These are phyloP conservation scores for Archips xylosteana DNA, from an alignment of 2,888 invertebrate species.

Conservation along the genomic window DNA sequence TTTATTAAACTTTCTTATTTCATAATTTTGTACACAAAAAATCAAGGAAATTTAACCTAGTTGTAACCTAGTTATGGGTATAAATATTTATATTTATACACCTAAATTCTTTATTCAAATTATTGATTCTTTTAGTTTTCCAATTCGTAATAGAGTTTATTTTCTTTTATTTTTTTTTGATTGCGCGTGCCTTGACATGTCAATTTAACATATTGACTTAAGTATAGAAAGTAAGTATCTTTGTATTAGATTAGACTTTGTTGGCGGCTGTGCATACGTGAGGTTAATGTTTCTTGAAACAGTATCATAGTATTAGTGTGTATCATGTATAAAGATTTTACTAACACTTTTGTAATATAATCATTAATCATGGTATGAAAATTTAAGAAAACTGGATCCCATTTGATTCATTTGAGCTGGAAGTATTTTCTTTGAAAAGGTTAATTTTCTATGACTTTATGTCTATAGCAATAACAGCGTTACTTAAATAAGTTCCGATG, in stretches of 20 bases:
- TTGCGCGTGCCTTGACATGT: constrained; percentile 53
- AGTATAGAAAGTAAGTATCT: constrained; percentile 24
- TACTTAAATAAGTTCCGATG: no score
- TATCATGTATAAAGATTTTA: not conserved
- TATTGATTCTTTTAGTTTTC: not conserved
- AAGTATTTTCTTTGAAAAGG: not conserved
- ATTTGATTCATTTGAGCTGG: not conserved
- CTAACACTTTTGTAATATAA: not conserved
- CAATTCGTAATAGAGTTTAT: constrained; percentile 33
- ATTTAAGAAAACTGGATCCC: not conserved
- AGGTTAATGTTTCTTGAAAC: constrained; percentile 14
- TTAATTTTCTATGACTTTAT: no score
- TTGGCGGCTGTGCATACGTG: constrained; percentile 43
- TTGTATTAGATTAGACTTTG: constrained; percentile 41
- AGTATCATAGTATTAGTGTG: constrained; percentile 2
- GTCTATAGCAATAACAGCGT: no score
- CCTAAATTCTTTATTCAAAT: constrained; percentile 40
- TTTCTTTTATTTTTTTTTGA: constrained; percentile 29
- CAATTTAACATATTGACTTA: constrained; percentile 51
- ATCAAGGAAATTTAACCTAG: no score
- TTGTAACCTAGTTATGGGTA: no score
- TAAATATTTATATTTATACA: no score
- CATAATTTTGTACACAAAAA: no score
- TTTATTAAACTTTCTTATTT: no score
- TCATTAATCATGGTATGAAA: not conserved